Evolutionary conservation across 2,113 vertebrate species (phyloP).

Genomic region (Xenopus laevis): DNA sequence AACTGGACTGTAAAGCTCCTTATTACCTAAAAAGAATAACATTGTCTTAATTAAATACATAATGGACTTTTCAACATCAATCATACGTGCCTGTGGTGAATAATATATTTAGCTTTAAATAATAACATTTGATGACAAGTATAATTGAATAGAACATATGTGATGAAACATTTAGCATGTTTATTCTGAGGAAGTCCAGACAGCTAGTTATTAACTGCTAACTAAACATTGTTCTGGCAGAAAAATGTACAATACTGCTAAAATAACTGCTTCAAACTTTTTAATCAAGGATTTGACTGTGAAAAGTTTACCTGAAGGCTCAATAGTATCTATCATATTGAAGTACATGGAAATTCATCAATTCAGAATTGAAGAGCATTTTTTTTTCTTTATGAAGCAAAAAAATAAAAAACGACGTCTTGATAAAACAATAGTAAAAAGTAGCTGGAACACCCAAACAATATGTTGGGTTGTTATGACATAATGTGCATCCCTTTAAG

Average conservation of each 20-base stretch:
- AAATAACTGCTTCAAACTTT: no score
- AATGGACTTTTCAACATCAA: conserved; percentile 25
- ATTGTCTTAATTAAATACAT: conserved; percentile 28
- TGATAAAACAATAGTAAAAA: no score
- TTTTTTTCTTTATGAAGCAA: no score
- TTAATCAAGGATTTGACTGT: no score
- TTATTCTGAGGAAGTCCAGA: conserved; percentile 66
- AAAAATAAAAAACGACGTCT: no score
- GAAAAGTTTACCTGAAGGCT: no score
- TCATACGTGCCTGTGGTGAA: conserved; percentile 50
- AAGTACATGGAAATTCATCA: no score
- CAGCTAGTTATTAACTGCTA: conserved; percentile 73
- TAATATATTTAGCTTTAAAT: conserved; percentile 61
- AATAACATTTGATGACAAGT: conserved; percentile 72
- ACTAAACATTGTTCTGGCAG: conserved; percentile 68
- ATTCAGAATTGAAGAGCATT: not conserved
- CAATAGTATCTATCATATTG: no score
- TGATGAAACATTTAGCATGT: conserved; percentile 69
- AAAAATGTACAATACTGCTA: conserved; percentile 47
- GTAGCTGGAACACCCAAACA: no score
- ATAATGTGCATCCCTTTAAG: no score
- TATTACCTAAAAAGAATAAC: conserved; percentile 7
- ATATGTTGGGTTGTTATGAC: no score
- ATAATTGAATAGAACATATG: conserved; percentile 73
- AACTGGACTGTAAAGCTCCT: no score